Evolutionary conservation across 37 sponge, comb jelly and placozoan species (phyloP), one percentile per base, ranked within the genome.

Genomic region (Aphrocallistes beatrix): DNA sequence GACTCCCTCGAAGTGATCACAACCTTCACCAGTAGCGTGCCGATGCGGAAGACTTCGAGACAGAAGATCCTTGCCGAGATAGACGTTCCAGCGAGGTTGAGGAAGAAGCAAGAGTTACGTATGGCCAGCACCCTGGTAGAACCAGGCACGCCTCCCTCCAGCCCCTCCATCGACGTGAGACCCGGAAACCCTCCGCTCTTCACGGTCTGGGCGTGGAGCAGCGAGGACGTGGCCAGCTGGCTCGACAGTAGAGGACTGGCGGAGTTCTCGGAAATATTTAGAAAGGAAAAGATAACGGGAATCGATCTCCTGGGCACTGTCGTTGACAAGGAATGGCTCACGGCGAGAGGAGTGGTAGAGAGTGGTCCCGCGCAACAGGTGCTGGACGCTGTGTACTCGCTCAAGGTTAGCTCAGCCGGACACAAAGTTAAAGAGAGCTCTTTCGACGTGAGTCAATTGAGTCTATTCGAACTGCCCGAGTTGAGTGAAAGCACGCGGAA

Each of bases 1-100:
- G 75, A 60, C 10, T 60, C 75, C 6, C 75, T 60, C n/a, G 75
- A 60, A 60, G 75, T 60, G 75, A 60, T 60, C 3, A 60, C 75
- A 60, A 60, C 75, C 10, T 60, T 60, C 75, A 60, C 75, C 28
- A 60, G 75, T 13, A 60, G 75, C 34, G 32, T 60, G 10, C 75
- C 75, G 32, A 60, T 60, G 75, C 25, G 75, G 17, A 60, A 60
- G n/a, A 60, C 75, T 30, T 60, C 75, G 21, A 60, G 75, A 60
- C 75, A 60, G 75, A 60, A 60, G 75, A 60, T 60, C 34, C 25
- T 60, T 6, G 75, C 75, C 6, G 75, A 60, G 34, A 60, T 60
- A 3, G 75, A 60, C 6, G 3, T 60, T 1, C 75, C 75, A 6
- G 3, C 75, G 17, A 3, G 75, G 21, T 19, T 25, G 3, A 3